Conservation (phyloP, 2,888 invertebrate genomes). For the Gisinianus flammeolus region DNA sequence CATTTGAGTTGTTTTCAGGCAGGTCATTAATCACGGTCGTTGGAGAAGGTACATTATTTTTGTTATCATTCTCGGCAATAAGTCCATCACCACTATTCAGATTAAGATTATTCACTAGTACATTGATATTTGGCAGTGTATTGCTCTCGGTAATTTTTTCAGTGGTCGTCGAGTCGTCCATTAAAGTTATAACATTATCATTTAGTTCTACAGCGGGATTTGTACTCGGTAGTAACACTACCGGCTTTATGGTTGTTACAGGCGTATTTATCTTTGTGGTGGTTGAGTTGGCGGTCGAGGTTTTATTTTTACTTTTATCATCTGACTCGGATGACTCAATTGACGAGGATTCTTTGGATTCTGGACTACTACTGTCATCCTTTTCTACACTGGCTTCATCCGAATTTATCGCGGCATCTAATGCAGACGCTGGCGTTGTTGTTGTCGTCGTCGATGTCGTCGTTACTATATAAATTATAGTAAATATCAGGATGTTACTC, state of each 20-base stretch:
- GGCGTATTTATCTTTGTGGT: not conserved
- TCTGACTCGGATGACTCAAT: conserved; percentile 28
- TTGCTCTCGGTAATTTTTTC: not conserved
- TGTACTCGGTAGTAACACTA: not conserved
- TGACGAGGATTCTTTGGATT: conserved; percentile 38
- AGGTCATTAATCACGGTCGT: not conserved
- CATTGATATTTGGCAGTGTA: not conserved
- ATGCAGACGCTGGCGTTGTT: conserved; percentile 33
- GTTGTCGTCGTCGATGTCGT: conserved; percentile 47
- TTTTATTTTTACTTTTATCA: conserved; percentile 8
- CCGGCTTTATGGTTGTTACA: not conserved
- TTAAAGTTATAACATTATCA: not conserved
- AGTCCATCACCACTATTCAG: not conserved
- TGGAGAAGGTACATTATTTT: not conserved
- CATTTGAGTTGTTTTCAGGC: not conserved
- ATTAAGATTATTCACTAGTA: too few species aligned
- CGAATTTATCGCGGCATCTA: conserved; percentile 47
- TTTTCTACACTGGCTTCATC: conserved; percentile 58
- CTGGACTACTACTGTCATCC: conserved; percentile 43
- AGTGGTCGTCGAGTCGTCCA: conserved; percentile 1
- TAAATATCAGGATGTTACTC: not conserved
- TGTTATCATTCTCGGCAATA: not conserved
- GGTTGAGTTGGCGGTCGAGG: not conserved
- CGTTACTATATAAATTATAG: conserved; percentile 36
- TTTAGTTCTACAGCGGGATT: not conserved